Conservation (phyloP, 2,797 vertebrate genomes). For the Melanotaenia maccullochi region DNA sequence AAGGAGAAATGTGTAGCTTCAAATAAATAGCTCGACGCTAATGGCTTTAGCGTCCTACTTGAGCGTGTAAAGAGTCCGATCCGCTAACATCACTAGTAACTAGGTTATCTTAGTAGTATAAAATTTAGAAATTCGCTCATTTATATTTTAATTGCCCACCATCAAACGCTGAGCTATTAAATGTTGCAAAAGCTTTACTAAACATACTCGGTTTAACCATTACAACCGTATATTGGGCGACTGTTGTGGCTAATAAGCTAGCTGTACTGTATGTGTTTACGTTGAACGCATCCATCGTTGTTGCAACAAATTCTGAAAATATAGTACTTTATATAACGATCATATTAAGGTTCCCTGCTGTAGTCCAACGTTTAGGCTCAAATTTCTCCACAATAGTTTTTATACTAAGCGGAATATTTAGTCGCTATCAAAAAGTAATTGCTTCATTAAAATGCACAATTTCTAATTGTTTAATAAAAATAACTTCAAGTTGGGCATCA, state of each 20-base stretch:
- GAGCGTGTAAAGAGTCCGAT: slow-evolving; percentile 14
- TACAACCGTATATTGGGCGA: background rate
- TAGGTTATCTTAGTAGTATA: background rate
- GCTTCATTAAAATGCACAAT: background rate
- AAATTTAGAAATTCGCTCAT: background rate
- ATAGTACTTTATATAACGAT: background rate
- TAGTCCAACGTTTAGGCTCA: background rate
- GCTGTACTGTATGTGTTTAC: background rate
- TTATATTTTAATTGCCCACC: background rate
- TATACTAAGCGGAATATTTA: background rate
- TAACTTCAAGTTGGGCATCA: too few relatives aligned
- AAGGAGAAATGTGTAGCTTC: background rate
- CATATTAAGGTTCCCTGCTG: too few relatives aligned
- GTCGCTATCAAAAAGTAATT: background rate
- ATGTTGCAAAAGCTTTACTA: background rate
- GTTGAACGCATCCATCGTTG: too few relatives aligned
- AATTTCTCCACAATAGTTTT: background rate
- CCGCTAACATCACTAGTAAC: slow-evolving; percentile 23
- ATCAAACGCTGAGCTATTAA: background rate
- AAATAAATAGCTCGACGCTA: background rate
- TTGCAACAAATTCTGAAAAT: too few relatives aligned
- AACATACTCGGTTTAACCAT: background rate
- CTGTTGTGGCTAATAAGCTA: background rate
- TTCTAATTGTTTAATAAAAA: too few relatives aligned
- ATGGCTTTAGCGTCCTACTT: background rate